Evolutionary conservation across 2,888 invertebrate species (phyloP), one percentile per base, ranked within the genome.

Genomic region (Andrena flavipes): DNA sequence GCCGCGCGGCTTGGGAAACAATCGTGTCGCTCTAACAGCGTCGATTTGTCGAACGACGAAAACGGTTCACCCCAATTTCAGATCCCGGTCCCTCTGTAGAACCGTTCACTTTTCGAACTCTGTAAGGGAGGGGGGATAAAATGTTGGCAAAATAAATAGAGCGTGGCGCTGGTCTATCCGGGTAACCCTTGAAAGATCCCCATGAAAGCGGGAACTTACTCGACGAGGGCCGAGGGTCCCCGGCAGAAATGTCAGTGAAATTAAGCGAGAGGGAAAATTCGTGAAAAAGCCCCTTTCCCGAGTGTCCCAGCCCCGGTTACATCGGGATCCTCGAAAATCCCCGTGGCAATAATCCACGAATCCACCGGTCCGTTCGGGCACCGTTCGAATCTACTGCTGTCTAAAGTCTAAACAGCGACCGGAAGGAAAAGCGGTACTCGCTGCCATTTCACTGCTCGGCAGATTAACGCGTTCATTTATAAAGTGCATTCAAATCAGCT

Each of bases 141-240:
- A 85, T 81, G 85, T 76, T 80, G 78, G 63, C 69, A 77, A 88
- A 85, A 88, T 87, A 87, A 87, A 88, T 88, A 87, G 85, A 88
- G 69, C 82, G 82, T 73, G 20, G 35, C 67, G 69, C 33, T 74
- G 56, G 59, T 81, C 60, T 62, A 81, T 78, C 69, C 78, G 67
- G 60, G 30, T 69, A 33, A 54, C 70, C 73, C 82, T 76, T 63
- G 60, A 63, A 81, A 73, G 79, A 78, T 74, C 59, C 73, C 62
- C 29, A 65, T 76, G 75, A 84, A 73, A 76, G 79, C 77, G 68
- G 42, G 64, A 51, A 49, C 63, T 76, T 62, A 30, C 74, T 67
- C 70, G 70, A 64, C 49, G 63, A 62, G 56, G 26, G 13, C 16
- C 51, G 48, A 64, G 77, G 76, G 67, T 75, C 76, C 54, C 49